Percentiles rank a stretch among this genome's conserved stretches.
Conservation (phyloP, 2,888 invertebrate genomes). For the Scaptomyza flava region DNA sequence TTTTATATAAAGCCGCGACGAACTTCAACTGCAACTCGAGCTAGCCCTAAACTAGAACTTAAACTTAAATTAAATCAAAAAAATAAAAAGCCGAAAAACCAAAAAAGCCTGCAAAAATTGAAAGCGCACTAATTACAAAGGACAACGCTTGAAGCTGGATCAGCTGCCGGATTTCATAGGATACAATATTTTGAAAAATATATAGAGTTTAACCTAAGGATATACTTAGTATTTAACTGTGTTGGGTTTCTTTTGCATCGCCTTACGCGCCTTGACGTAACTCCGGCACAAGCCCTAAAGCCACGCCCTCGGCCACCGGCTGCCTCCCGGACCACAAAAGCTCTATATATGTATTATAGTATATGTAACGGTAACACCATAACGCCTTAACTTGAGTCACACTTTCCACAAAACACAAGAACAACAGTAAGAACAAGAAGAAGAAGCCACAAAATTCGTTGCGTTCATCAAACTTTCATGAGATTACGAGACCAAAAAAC, state of each 20-base stretch:
- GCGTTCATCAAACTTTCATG: constrained; percentile 75
- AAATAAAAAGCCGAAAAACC: constrained; percentile 1
- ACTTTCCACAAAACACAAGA: constrained; percentile 48
- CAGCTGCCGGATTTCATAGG: constrained; percentile 26
- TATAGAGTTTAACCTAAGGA: constrained; percentile 27
- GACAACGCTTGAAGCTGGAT: not conserved
- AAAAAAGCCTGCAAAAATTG: constrained; percentile 12
- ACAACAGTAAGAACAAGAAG: not conserved
- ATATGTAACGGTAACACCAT: constrained; percentile 62
- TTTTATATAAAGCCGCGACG: constrained; percentile 55
- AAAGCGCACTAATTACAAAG: constrained; percentile 57
- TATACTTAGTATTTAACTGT: constrained; percentile 41
- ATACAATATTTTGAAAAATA: constrained; percentile 14
- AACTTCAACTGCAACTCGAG: constrained; percentile 45
- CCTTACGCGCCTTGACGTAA: constrained; percentile 69
- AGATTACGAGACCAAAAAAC: constrained; percentile 61
- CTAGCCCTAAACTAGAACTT: constrained; percentile 41
- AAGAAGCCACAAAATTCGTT: constrained; percentile 50
- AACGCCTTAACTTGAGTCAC: constrained; percentile 75
- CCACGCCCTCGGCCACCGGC: constrained; percentile 24
- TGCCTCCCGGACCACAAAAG: constrained; percentile 38
- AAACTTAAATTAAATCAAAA: constrained; percentile 18
- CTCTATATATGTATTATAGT: not conserved
- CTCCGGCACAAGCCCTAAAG: constrained; percentile 27
- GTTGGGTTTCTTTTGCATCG: constrained; percentile 69